These are phyloP conservation scores for Chrysotoxum bicinctum DNA, from an alignment of 2,888 invertebrate genomes.

Conservation along the genomic window DNA sequence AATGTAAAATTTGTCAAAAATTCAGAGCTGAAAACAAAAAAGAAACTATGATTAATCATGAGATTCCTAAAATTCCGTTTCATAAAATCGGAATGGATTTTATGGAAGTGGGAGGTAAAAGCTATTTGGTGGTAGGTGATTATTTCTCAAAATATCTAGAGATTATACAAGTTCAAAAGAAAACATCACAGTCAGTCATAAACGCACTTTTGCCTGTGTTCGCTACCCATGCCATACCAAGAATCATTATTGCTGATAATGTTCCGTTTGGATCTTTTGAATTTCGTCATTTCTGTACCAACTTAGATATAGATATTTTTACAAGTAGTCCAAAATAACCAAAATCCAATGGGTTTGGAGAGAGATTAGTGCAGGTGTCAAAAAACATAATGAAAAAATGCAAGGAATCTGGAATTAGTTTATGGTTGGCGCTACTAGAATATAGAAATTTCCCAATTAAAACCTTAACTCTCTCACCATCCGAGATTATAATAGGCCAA, in stretches of 20 bases:
- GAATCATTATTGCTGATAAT: not conserved
- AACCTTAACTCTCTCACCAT: not conserved
- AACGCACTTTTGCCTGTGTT: too few relatives aligned
- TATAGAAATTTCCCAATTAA: not conserved
- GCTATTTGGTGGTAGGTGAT: not conserved
- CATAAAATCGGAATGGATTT: not conserved
- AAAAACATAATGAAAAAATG: not conserved
- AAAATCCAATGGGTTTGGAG: not conserved
- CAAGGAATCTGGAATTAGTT: not conserved
- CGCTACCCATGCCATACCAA: not conserved
- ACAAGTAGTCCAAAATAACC: not conserved
- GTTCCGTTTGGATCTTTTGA: not conserved
- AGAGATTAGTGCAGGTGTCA: not conserved
- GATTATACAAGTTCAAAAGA: not conserved
- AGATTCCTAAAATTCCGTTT: not conserved
- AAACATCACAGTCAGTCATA: not conserved
- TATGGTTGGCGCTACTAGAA: not conserved
- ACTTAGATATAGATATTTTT: not conserved
- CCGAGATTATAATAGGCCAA: not conserved
- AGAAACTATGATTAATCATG: not conserved
- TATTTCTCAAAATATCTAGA: not conserved
- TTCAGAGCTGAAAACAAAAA: not conserved
- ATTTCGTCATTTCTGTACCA: not conserved
- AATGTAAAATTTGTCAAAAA: not conserved
- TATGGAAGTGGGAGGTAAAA: not conserved